These are phyloP conservation scores for Anguilla megastoma DNA, from an alignment of 2,797 vertebrate species.

Conservation along the genomic window DNA sequence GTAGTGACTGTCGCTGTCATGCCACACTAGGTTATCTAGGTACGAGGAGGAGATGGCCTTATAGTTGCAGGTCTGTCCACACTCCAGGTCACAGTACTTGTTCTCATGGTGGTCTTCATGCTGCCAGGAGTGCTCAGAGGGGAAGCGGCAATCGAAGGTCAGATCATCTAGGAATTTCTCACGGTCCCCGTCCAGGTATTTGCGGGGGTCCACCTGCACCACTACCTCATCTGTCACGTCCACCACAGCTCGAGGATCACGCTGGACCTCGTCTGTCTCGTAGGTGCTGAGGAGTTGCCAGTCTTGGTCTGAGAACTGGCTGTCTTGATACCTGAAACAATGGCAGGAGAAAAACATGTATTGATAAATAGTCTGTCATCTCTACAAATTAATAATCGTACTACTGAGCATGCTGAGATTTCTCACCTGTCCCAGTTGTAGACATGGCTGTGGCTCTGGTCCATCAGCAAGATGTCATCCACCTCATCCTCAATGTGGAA, in stretches of 20 bases:
- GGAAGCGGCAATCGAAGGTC: conserved; percentile 83
- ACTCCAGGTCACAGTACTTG: conserved; percentile 97
- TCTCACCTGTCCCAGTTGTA: conserved; percentile 94
- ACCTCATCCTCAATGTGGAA: conserved; percentile 99
- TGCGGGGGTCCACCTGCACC: conserved; percentile 94
- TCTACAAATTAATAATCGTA: background rate
- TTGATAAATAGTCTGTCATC: background rate
- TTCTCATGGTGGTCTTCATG: conserved; percentile 93
- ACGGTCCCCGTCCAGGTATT: conserved; percentile 92
- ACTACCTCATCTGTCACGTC: conserved; percentile 94
- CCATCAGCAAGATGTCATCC: conserved; percentile 98
- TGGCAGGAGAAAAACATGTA: background rate
- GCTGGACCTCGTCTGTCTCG: conserved; percentile 93
- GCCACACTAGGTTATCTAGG: conserved; percentile 95
- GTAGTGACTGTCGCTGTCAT: conserved; percentile 98
- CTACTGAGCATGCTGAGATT: background rate
- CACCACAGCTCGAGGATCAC: conserved; percentile 91
- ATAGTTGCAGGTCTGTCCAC: conserved; percentile 96
- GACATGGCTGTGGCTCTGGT: conserved; percentile 93
- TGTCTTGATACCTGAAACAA: conserved; percentile 87
- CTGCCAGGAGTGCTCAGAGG: conserved; percentile 85
- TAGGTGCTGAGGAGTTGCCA: conserved; percentile 94
- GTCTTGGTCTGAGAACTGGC: conserved; percentile 93
- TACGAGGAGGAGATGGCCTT: conserved; percentile 94
- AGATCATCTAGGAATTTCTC: conserved; percentile 95